A percentile compares a stretch with the other conserved stretches of the same genome.
These are phyloP conservation scores for Melanogrammus aeglefinus DNA, from an alignment of 2,797 vertebrate species.

Conservation along the genomic window DNA sequence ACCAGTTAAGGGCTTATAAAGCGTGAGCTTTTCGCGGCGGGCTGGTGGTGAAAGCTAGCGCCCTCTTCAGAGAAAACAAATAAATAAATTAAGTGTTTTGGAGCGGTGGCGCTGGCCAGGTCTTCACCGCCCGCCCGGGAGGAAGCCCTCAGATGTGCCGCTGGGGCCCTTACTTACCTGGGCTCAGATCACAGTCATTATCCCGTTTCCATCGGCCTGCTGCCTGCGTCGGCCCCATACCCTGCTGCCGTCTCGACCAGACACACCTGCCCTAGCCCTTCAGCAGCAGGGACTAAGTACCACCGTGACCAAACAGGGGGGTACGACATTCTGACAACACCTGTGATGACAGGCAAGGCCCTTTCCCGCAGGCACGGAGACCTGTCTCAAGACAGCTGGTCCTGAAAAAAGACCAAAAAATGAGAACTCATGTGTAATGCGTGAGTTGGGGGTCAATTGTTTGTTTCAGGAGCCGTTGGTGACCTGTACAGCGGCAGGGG, in stretches of 20 bases:
- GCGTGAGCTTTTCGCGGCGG: constrained; percentile 38
- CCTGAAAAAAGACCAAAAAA: too few species aligned
- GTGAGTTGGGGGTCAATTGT: too few species aligned
- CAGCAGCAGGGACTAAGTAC: constrained; percentile 53
- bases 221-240: constrained; percentile 31
- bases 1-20: constrained; percentile 70
- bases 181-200: constrained; percentile 71
- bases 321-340: not conserved
- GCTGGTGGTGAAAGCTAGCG: constrained; percentile 50
- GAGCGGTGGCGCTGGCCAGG: constrained; percentile 12
- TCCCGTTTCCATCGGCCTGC: constrained; percentile 65
- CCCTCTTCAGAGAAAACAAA: not conserved
- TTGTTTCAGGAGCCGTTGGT: too few species aligned
- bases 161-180: constrained; percentile 68
- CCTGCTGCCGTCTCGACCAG: constrained; percentile 3
- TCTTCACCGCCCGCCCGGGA: constrained; percentile 18
- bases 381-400: not conserved
- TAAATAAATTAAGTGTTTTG: not conserved
- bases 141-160: constrained; percentile 41
- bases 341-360: not conserved
- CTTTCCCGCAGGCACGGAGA: too few species aligned
- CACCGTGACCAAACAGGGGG: constrained; percentile 34
- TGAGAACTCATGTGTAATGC: too few species aligned
- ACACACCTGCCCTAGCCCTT: constrained; percentile 61
- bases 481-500: not conserved